A percentile compares a stretch with the other conserved stretches of the same genome.
Conservation (phyloP, 2,888 invertebrate genomes). For the Drepanosiphum platanoidis region DNA sequence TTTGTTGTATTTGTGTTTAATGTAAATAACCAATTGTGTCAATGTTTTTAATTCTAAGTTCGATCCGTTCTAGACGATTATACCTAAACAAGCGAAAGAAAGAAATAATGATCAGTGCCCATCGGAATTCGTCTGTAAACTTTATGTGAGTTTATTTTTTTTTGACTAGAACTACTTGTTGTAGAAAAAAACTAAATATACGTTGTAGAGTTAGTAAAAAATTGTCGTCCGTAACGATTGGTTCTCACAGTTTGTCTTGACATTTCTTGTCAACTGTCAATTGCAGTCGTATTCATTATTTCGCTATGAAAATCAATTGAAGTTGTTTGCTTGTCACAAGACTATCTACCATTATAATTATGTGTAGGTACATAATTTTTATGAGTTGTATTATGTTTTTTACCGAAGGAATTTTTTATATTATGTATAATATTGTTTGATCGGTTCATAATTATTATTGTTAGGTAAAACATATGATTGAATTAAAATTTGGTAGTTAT, state of each 20-base stretch:
- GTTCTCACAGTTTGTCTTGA: neutral
- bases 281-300: too few relatives aligned
- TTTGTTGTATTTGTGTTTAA: slow-evolving; percentile 7
- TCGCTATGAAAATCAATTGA: neutral
- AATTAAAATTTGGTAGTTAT: too few relatives aligned
- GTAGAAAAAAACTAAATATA: neutral
- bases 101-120: slow-evolving; percentile 7
- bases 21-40: slow-evolving; percentile 26
- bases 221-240: neutral
- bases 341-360: too few relatives aligned
- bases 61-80: neutral
- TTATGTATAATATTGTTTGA: too few relatives aligned
- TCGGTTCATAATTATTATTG: too few relatives aligned
- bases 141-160: slow-evolving; percentile 28
- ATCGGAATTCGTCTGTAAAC: slow-evolving; percentile 38
- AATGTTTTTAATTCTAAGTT: neutral
- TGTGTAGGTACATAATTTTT: too few relatives aligned
- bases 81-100: slow-evolving; percentile 2
- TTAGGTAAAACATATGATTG: too few relatives aligned
- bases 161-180: neutral
- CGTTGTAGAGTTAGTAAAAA: too few relatives aligned
- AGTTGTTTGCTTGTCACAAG: too few relatives aligned
- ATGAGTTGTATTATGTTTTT: too few relatives aligned
- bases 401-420: too few relatives aligned
- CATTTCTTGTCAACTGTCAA: neutral